Base-by-base conservation (phyloP, 2,888 invertebrate species). In the Eutolmus rufibarbis region DNA sequence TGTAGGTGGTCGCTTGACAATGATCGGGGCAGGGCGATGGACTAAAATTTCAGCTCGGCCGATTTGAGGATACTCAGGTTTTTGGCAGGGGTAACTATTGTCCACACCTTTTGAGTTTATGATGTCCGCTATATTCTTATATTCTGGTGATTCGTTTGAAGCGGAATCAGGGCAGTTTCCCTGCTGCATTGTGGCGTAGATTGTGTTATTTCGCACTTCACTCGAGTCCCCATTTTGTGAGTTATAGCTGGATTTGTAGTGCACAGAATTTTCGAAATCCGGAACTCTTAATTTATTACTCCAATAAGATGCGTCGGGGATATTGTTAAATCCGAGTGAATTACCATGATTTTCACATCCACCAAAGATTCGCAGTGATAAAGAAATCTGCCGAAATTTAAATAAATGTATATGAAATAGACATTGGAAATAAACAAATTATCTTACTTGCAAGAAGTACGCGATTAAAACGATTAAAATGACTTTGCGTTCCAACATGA, bases 1-100 rank as follows among this genome's bases (percentile, higher is more conserved):
- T 88, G 92, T 92, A 88, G 92, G 92, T 88, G 92, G 92, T 31
- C 92, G 91, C 85, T 91, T 91, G 16, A 92, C 92, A 90, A 92
- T 91, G 88, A 92, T 92, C 79, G 92, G 91, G 7, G 92, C 91
- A 8, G 92, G 92, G 77, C 91, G 91, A 89, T 92, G 92, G 88
- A 92, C 91, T 14, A 92, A 90, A 86, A 92, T 92, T 89, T 92
- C 92, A 51, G 51, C 81, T 31, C n/a, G 31, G 14, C n/a, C 37
- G 2, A 37, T 34, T 16, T 81, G 46, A 51, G 28, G 81, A 51
- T 28, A 12, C 12, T 81, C 34, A 3, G 31, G 56, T 28, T 28
- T 28, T 23, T 81, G 51, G 28, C 28, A 81, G 14, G 81, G 7
- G 12, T 81, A 8, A 12, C 40, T 16, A 78, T 14, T 78, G 23